Evolutionary conservation across 2,888 invertebrate genomes (phyloP).

Genomic region (Tetranychus piercei): DNA sequence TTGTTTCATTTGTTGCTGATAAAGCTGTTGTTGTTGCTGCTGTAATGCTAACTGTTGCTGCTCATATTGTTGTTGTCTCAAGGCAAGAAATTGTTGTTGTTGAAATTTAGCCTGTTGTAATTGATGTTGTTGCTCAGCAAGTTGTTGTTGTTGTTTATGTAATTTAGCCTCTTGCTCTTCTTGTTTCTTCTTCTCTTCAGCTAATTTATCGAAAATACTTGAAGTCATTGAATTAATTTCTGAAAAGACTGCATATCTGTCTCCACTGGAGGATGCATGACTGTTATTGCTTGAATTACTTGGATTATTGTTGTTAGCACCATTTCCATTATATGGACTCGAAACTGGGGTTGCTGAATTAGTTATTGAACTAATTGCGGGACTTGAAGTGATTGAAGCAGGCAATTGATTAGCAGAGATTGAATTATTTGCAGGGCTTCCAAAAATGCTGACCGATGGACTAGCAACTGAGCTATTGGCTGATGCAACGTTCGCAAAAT

Average conservation of each 20-base stretch:
- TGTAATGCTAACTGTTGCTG: too few species aligned
- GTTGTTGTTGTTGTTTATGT: neutral
- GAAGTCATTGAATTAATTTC: conserved; percentile 7
- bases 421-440: neutral
- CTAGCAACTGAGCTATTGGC: neutral
- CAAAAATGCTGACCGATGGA: neutral
- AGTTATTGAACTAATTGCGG: neutral
- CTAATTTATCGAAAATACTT: conserved; percentile 2
- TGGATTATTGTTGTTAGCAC: neutral
- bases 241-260: conserved; percentile 8
- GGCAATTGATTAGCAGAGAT: neutral
- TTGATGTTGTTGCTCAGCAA: neutral
- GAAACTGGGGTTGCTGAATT: neutral
- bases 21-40: too few species aligned
- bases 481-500: too few species aligned
- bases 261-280: neutral
- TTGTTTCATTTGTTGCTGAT: too few species aligned
- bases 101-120: neutral
- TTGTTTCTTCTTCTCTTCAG: neutral
- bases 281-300: neutral
- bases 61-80: neutral
- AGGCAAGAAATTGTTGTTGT: neutral
- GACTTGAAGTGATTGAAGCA: neutral
- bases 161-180: neutral
- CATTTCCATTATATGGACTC: neutral